phyloP scores from a whole-genome alignment of 2,797 vertebrate genomes.

The Gadopsis bispinosus region DNA sequence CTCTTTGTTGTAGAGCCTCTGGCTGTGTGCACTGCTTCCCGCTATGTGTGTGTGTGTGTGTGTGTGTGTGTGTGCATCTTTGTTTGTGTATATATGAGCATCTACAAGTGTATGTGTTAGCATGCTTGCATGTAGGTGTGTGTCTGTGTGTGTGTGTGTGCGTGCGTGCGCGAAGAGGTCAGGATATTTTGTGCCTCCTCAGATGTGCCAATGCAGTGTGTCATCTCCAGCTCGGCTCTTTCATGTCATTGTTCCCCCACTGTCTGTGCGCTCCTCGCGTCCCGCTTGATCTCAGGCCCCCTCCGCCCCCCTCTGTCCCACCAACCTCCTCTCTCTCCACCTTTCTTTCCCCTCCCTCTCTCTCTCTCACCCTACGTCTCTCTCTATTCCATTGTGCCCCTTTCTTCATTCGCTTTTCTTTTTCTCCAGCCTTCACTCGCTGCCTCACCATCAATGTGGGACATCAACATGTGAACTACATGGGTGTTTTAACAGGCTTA shows the following conservation, averaged over 20 bases:
- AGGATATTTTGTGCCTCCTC: constrained; percentile 79
- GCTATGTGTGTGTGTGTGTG: constrained; percentile 25
- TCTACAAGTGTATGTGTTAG: constrained; percentile 25
- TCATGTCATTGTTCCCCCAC: constrained; percentile 84
- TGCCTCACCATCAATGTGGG: constrained; percentile 14
- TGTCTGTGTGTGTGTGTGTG: constrained; percentile 23
- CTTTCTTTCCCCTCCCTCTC: constrained; percentile 9
- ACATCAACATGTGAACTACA: background rate
- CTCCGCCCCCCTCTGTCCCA: constrained; percentile 48
- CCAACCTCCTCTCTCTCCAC: constrained; percentile 31
- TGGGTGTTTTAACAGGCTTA: constrained; percentile 17
- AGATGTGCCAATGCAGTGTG: constrained; percentile 79
- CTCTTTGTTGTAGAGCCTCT: constrained; percentile 68
- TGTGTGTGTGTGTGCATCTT: constrained; percentile 17
- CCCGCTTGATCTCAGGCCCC: constrained; percentile 75
- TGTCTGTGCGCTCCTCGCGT: constrained; percentile 59
- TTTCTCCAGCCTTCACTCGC: background rate
- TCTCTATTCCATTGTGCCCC: constrained; percentile 17
- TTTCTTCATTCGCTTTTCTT: constrained; percentile 19
- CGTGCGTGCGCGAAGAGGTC: constrained; percentile 69
- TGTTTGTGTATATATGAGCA: constrained; percentile 36
- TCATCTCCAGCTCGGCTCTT: constrained; percentile 82
- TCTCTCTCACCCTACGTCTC: constrained; percentile 22
- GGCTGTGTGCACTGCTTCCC: constrained; percentile 24
- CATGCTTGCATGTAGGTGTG: constrained; percentile 16